Evolutionary conservation across 1,140 invertebrate species (phyloP), one percentile per base, ranked within the genome.

Genomic region (Drosophila quadrilineata): DNA sequence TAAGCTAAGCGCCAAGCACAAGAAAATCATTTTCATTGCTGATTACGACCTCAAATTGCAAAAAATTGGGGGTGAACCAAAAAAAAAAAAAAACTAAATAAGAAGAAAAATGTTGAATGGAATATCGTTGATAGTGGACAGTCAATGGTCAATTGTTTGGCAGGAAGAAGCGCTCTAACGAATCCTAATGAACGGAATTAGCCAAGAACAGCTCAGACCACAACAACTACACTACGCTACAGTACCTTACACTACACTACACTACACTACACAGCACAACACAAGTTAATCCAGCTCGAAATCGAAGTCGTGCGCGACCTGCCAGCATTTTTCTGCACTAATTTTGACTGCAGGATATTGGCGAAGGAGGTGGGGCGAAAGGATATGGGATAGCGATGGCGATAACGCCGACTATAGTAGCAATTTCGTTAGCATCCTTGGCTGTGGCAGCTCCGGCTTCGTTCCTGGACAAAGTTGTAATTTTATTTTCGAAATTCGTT

Each of bases 401-500:
- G 36, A 48, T 22, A 10, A 41, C 10, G 40, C 12, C 33, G 33
- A 16, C 10, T 26, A 31, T 8, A 28, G 16, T 49, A 63, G 35
- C 73, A 84, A 84, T 77, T 84, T 85, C 45, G 66, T 69, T 77
- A 82, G 58, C 65, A 71, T 74, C 66, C 70, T 72, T 75, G 43
- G 56, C 40, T 54, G n/a, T n/a, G n/a, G n/a, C n/a, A n/a, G n/a
- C n/a, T n/a, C n/a, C n/a, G n/a, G n/a, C 8, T 38, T 41, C 36
- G 36, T 52, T 69, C 45, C 56, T 70, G 69, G 56, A 58, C 71
- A 85, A 85, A 85, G 80, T 85, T 85, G 79, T 85, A 85, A 85
- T 85, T 85, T 77, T 85, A 85, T 85, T 85, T 85, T 79, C 67
- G 67, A 85, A 85, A 85, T 85, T 85, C 79, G 79, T 85, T 85